These are phyloP conservation scores for Leptestheria dahalacensis DNA, from an alignment of 1,140 invertebrate genomes.

Conservation along the genomic window DNA sequence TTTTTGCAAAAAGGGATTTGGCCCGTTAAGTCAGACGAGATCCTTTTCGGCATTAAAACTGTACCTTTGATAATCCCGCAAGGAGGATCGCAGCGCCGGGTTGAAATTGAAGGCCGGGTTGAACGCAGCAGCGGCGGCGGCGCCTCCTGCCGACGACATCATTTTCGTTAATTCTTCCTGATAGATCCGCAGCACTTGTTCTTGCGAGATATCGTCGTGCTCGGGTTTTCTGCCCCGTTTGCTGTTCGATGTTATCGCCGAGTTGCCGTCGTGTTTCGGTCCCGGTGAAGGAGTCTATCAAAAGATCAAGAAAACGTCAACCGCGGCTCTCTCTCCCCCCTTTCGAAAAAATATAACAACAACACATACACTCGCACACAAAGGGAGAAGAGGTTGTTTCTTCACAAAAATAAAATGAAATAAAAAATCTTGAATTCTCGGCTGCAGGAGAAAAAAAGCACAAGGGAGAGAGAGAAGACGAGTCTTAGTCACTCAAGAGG, in stretches of 20 bases:
- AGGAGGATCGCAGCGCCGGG: slow-evolving; percentile 18
- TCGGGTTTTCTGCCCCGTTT: slow-evolving; percentile 62
- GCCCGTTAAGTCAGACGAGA: not conserved
- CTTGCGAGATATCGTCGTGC: slow-evolving; percentile 89
- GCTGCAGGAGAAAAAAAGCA: not conserved
- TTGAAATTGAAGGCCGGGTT: slow-evolving; percentile 17
- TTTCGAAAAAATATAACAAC: too few relatives aligned
- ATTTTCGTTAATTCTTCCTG: slow-evolving; percentile 89
- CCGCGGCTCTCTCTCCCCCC: not conserved
- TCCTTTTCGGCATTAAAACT: not conserved
- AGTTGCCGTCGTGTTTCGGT: slow-evolving; percentile 35
- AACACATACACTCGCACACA: too few relatives aligned
- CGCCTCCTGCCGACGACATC: slow-evolving; percentile 58
- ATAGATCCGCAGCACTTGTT: slow-evolving; percentile 92
- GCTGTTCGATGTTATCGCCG: slow-evolving; percentile 9
- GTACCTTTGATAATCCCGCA: slow-evolving; percentile 20
- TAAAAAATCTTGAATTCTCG: too few relatives aligned
- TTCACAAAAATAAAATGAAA: not conserved
- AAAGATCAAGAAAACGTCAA: slow-evolving; percentile 9
- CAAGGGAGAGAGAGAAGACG: not conserved
- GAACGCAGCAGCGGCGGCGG: slow-evolving; percentile 26
- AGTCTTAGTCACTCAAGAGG: not conserved
- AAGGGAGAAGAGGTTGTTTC: not conserved
- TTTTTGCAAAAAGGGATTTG: slow-evolving; percentile 27
- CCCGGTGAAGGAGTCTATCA: slow-evolving; percentile 24